A percentile compares a stretch with the other conserved stretches of the same genome.
These are phyloP conservation scores for Drosophila triauraria DNA, from an alignment of 1,140 invertebrate genomes.

Conservation along the genomic window DNA sequence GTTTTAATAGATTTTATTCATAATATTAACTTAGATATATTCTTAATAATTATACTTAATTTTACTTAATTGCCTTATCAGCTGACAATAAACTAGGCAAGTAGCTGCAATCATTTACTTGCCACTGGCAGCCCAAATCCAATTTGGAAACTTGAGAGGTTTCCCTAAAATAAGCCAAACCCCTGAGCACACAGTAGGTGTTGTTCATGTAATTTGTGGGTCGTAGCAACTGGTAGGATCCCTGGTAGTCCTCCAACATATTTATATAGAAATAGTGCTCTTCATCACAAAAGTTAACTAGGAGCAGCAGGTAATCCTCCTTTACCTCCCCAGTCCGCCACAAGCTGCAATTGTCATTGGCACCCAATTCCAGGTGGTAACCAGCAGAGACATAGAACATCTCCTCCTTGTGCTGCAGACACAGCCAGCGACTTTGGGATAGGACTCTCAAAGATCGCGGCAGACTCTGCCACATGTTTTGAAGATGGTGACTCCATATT, in stretches of 20 bases:
- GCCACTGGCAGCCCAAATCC: slow-evolving; percentile 43
- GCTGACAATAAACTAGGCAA: slow-evolving; percentile 17
- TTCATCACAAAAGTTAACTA: slow-evolving; percentile 50
- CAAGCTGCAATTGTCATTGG: slow-evolving; percentile 53
- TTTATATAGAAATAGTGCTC: slow-evolving; percentile 38
- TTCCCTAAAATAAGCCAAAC: not conserved
- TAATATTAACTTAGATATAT: not conserved
- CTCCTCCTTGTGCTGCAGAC: slow-evolving; percentile 44
- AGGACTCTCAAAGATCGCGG: slow-evolving; percentile 29
- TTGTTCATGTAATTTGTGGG: slow-evolving; percentile 5
- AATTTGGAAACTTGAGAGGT: not conserved
- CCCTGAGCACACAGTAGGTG: slow-evolving; percentile 24
- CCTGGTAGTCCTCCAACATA: not conserved
- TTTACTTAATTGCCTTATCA: not conserved
- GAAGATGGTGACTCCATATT: slow-evolving; percentile 22
- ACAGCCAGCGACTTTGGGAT: slow-evolving; percentile 39
- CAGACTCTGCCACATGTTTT: slow-evolving; percentile 63
- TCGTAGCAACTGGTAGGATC: slow-evolving; percentile 6
- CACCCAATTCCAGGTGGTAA: slow-evolving; percentile 40
- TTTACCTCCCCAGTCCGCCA: slow-evolving; percentile 30
- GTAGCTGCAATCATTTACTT: slow-evolving; percentile 51
- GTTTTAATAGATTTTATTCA: not conserved
- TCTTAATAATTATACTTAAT: not conserved
- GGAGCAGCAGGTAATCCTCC: slow-evolving; percentile 5
- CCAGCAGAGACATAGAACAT: slow-evolving; percentile 30